Conservation (phyloP, 2,797 vertebrate genomes). For the Selene dorsalis region DNA sequence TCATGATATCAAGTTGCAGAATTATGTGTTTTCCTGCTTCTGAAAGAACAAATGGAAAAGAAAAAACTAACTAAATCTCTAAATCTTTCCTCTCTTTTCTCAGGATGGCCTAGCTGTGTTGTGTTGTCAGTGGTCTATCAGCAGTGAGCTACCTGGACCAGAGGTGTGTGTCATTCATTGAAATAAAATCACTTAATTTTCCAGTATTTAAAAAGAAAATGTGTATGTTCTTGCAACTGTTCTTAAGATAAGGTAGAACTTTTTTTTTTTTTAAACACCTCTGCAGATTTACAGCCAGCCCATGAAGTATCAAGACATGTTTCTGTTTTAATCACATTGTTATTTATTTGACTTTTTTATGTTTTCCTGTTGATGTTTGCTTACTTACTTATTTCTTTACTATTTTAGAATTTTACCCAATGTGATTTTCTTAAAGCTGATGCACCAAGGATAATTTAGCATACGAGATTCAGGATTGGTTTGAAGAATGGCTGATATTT, state of each 20-base stretch:
- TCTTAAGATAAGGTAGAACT: too few species aligned
- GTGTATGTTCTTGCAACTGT: too few species aligned
- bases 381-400: neutral
- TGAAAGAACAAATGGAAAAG: constrained; percentile 13
- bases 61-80: neutral
- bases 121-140: constrained; percentile 53
- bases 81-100: constrained; percentile 8
- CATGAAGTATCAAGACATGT: too few species aligned
- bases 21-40: neutral
- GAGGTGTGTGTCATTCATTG: constrained; percentile 62
- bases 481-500: neutral
- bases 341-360: too few species aligned
- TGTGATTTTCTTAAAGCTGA: constrained; percentile 5
- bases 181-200: neutral
- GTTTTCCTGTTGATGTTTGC: neutral
- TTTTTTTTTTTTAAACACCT: too few species aligned
- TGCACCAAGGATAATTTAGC: neutral
- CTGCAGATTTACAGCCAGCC: too few species aligned
- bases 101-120: constrained; percentile 76
- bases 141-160: constrained; percentile 72
- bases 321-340: too few species aligned
- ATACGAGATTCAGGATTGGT: neutral
- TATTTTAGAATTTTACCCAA: neutral
- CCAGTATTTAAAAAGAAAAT: neutral
- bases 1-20: neutral